Conservation (phyloP, 2,888 invertebrate genomes). For the Ecdyonurus torrentis region DNA sequence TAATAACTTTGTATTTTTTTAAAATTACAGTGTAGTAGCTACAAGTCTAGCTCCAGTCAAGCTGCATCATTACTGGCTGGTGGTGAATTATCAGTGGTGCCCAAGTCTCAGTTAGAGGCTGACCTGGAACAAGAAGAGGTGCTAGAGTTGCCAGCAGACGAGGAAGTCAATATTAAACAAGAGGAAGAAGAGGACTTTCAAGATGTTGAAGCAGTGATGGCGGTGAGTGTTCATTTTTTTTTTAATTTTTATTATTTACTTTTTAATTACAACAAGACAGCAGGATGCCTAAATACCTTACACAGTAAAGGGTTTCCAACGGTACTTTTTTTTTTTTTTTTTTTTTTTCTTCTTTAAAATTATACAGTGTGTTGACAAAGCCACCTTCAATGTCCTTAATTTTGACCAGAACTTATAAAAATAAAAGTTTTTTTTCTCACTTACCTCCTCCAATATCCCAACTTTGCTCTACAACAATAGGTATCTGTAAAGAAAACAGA, state of each 20-base stretch:
- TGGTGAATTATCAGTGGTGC: slow-evolving; percentile 2
- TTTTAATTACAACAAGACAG: no score
- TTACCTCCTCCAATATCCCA: background rate
- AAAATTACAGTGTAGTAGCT: slow-evolving; percentile 1
- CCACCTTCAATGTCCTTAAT: no score
- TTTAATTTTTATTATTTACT: no score
- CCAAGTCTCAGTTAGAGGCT: background rate
- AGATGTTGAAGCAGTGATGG: slow-evolving; percentile 1
- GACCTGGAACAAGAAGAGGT: slow-evolving; percentile 1
- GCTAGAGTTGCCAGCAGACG: background rate
- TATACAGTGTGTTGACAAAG: no score
- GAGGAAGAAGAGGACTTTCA: background rate
- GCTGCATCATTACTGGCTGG: background rate
- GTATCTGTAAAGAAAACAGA: no score
- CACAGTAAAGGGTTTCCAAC: no score
- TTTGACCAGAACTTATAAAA: no score
- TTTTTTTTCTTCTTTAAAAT: no score
- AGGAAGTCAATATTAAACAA: background rate
- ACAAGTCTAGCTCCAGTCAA: background rate
- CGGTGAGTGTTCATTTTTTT: background rate
- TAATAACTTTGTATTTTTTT: no score
- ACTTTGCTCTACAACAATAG: background rate
- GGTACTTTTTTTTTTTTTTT: no score
- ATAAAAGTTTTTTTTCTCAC: no score
- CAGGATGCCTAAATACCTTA: no score